These are phyloP conservation scores for Hipposideros armiger DNA, from an alignment of 2,113 vertebrate genomes.

Conservation along the genomic window DNA sequence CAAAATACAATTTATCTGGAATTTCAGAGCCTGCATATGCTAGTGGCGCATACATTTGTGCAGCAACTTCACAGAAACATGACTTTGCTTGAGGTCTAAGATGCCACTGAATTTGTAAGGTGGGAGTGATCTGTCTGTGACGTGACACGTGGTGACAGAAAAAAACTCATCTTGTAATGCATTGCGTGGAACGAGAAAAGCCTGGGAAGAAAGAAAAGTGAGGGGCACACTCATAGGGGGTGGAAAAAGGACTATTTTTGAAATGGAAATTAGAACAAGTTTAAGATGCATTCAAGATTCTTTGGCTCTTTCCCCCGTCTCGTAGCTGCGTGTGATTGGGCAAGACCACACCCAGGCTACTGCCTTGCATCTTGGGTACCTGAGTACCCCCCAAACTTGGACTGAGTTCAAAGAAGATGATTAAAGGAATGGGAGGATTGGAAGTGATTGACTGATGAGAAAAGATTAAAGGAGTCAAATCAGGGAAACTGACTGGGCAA, in stretches of 20 bases:
- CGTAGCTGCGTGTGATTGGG: neutral
- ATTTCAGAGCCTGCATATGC: neutral
- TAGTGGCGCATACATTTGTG: accelerated
- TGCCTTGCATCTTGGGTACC: neutral
- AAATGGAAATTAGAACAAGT: conserved; percentile 33
- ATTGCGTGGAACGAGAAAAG: neutral
- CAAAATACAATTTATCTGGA: neutral
- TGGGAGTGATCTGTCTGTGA: too few relatives aligned
- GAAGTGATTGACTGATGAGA: conserved; percentile 68
- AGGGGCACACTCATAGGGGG: neutral
- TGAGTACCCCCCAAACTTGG: conserved; percentile 40
- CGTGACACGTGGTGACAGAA: neutral
- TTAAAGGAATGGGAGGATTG: conserved; percentile 69
- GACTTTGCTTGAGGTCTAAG: neutral
- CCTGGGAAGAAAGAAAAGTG: neutral
- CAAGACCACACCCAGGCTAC: neutral
- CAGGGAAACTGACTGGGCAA: conserved; percentile 41
- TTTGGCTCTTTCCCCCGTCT: neutral
- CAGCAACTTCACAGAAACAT: neutral
- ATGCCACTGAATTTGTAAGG: neutral
- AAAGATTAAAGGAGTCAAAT: conserved; percentile 76
- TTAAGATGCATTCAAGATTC: neutral
- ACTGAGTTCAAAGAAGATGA: conserved; percentile 78
- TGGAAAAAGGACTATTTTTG: neutral
- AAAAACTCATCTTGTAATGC: neutral